Conservation (phyloP, 2,797 vertebrate genomes). For the Pangasius sanitwongsei region DNA sequence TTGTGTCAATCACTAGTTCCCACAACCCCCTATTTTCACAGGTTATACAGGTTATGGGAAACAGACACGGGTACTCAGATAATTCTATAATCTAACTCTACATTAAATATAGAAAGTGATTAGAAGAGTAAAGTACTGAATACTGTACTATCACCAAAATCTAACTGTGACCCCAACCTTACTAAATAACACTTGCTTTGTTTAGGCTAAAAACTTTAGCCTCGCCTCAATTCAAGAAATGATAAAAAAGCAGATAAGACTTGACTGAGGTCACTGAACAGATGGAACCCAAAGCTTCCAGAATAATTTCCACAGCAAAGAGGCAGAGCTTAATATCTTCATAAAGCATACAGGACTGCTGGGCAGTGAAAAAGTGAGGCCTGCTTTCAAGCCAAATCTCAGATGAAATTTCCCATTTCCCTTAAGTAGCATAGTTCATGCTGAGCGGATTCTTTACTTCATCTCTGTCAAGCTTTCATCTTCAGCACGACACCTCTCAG, state of each 20-base stretch:
- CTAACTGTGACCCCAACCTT: not conserved
- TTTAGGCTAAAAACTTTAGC: constrained; percentile 1
- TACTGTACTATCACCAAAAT: not conserved
- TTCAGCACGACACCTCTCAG: constrained; percentile 57
- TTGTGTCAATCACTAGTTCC: not conserved
- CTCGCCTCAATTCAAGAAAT: constrained; percentile 59
- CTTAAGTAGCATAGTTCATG: constrained; percentile 57
- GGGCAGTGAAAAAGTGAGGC: constrained; percentile 57
- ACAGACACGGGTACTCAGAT: not conserved
- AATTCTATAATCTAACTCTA: not conserved
- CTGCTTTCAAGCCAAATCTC: constrained; percentile 50
- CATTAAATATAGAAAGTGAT: not conserved
- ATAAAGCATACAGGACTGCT: constrained; percentile 58
- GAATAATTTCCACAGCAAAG: constrained; percentile 67
- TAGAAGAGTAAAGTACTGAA: not conserved
- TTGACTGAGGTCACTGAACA: constrained; percentile 69
- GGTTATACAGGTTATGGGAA: not conserved
- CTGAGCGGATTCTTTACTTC: constrained; percentile 60
- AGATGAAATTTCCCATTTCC: constrained; percentile 45
- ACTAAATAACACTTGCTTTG: not conserved
- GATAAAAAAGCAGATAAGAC: constrained; percentile 63
- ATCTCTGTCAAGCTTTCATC: constrained; percentile 63
- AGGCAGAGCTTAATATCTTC: constrained; percentile 65
- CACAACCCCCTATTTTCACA: not conserved
- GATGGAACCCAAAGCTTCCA: constrained; percentile 61